Conservation (phyloP, 2,888 invertebrate genomes). For the Drosophila pseudotakahashii region DNA sequence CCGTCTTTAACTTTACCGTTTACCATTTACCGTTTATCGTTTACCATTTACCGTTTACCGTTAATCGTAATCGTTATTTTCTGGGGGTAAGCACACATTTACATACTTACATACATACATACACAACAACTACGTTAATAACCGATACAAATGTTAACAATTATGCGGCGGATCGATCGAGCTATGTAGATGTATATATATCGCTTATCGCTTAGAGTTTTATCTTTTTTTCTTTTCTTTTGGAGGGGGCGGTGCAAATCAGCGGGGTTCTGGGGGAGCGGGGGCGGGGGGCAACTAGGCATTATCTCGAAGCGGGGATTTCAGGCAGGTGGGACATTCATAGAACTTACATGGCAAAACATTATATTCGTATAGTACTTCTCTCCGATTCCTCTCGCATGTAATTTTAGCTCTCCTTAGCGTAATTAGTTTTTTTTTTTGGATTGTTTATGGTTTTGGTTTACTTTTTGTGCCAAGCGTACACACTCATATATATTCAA, state of each 20-base stretch:
- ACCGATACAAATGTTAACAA: constrained; percentile 76
- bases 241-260: constrained; percentile 31
- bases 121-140: constrained; percentile 77
- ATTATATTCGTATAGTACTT: constrained; percentile 35
- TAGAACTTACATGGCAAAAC: constrained; percentile 65
- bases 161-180: constrained; percentile 74
- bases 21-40: too few relatives aligned
- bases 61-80: constrained; percentile 23
- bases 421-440: constrained; percentile 27
- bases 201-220: constrained; percentile 12
- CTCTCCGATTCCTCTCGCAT: background rate
- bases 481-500: constrained; percentile 39
- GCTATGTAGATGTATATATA: constrained; percentile 4
- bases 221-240: background rate
- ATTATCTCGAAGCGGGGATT: constrained; percentile 31
- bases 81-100: constrained; percentile 67
- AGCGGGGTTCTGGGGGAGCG: constrained; percentile 29
- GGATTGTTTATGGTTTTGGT: constrained; percentile 25
- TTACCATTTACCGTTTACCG: constrained; percentile 4
- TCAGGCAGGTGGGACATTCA: constrained; percentile 75
- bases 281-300: constrained; percentile 22
- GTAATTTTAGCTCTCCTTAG: constrained; percentile 17
- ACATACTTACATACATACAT: constrained; percentile 76
- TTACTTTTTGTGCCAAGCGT: constrained; percentile 55
- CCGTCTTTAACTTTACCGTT: constrained; percentile 9